Base-by-base conservation (phyloP, 2,797 vertebrate genomes). In the Chloroceryle inda region DNA sequence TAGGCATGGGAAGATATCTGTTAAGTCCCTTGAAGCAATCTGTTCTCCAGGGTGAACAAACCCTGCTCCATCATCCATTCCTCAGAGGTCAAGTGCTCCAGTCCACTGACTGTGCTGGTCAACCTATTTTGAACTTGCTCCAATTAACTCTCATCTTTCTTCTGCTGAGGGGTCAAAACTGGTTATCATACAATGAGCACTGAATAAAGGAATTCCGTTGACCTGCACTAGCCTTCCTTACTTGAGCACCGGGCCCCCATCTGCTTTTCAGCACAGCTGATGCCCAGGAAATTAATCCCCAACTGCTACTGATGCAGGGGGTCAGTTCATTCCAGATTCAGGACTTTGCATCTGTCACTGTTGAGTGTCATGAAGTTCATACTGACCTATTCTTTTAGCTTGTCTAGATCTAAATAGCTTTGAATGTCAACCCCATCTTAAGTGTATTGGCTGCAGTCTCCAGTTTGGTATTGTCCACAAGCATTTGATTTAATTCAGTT, bases 171-270 rank as follows among this genome's bases (percentile, higher is more conserved):
- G 19, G 13, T 75, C 44, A 72, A 68, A 95, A 62, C 8, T 53
- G 37, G 24, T 59, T 20, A 29, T 52, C 2, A 0, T 53, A n/a
- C 62, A 37, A 15, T 69, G 71, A 77, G 44, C 2, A 0, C 13
- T 47, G 50, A 42, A 17, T 55, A 35, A 68, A 91, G 55, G 24
- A 49, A 7, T n/a, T 77, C 24, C 9, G 33, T 61, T 56, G 23
- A 22, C 74, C 27, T 42, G 35, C 27, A 1, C 22, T 81, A 45
- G 7, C 27, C 22, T 35, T 86, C 27, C 11, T 26, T 49, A 11
- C 33, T 17, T 17, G n/a, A 40, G 35, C 33, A 11, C 50, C 13
- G 33, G 29, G 20, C 67, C n/a, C 13, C 19, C 69, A 64, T 29
- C 40, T 79, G 27, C 58, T 66, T 85, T 50, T 66, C 85, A 74